Base-by-base conservation (phyloP, 2,113 vertebrate genomes). In the Polyodon spathula region DNA sequence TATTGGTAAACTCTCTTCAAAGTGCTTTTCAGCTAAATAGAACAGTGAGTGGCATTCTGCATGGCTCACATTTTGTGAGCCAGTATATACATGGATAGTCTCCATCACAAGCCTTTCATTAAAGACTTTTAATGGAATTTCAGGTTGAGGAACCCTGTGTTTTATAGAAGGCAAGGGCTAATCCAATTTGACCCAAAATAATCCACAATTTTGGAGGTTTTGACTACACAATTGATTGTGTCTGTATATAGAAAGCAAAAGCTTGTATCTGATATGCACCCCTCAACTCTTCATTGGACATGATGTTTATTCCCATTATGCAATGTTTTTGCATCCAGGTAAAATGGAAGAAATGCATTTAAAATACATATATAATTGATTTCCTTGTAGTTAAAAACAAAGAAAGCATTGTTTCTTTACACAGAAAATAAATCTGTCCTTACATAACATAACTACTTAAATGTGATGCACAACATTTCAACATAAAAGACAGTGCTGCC, bases 191-290 rank as follows among this genome's bases (percentile, higher is more conserved):
- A 64, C 64, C 58, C 37, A 62, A 56, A 54, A 48, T 68, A 71
- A 71, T 68, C 68, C 64, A 64, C 64, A 61, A 60, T 68, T 68
- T 63, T 51, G 46, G 12, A 61, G 59, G 61, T 67, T 64, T 66
- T 63, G 60, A n/a, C 17, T 50, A 50, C 6, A n/a, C 15, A n/a
- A 5, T 50, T 6, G 7, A n/a, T 50, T 50, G 6, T 50, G 48
- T 50, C 15, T 50, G 48, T n/a, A n/a, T 50, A n/a, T n/a, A n/a
- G 12, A 6, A 50, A 50, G 3, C 12, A 50, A 6, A 50, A 12
- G 12, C 15, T 27, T 27, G 27, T 27, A 27, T 27, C 27, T 27
- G 27, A 27, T 27, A 27, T 27, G 27, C 27, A 27, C 27, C 27
- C 27, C 27, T 27, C 27, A 27, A 27, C 27, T 27, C 27, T 27